Evolutionary conservation across 1,140 invertebrate genomes (phyloP).

Genomic region (Anastrepha obliqua): DNA sequence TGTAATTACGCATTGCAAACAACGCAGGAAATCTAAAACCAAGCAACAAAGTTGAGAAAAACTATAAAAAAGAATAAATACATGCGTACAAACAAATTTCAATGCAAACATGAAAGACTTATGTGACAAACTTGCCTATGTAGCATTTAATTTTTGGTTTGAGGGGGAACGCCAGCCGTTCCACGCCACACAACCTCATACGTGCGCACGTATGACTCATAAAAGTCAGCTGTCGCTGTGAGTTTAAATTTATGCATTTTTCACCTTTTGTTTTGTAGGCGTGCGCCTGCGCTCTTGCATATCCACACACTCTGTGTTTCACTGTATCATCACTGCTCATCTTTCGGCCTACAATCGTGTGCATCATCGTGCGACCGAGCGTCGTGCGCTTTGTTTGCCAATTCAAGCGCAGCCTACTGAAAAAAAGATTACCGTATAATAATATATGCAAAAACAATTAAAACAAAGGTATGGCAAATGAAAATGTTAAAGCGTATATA

Average conservation of each 20-base stretch:
- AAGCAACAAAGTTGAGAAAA: neutral
- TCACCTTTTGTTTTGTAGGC: neutral
- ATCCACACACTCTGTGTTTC: neutral
- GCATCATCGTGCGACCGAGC: neutral
- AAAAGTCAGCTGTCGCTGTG: neutral
- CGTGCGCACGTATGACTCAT: neutral
- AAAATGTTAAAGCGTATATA: neutral
- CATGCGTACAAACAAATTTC: neutral
- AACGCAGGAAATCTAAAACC: neutral
- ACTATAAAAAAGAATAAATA: neutral
- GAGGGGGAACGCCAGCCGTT: neutral
- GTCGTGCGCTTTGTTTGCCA: neutral
- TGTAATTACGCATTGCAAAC: conserved; percentile 12
- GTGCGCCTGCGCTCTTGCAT: neutral
- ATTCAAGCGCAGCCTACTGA: conserved; percentile 6
- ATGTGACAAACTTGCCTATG: conserved; percentile 8
- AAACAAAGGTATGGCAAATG: neutral
- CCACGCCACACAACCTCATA: neutral
- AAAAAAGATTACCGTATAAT: neutral
- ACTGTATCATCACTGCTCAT: conserved; percentile 17
- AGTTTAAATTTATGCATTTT: conserved; percentile 17
- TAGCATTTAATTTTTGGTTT: neutral
- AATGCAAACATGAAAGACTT: conserved; percentile 29
- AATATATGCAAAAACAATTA: neutral
- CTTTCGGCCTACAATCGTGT: conserved; percentile 21